phyloP scores from a whole-genome alignment of 2,113 vertebrate species.

The Geothlypis trichas region DNA sequence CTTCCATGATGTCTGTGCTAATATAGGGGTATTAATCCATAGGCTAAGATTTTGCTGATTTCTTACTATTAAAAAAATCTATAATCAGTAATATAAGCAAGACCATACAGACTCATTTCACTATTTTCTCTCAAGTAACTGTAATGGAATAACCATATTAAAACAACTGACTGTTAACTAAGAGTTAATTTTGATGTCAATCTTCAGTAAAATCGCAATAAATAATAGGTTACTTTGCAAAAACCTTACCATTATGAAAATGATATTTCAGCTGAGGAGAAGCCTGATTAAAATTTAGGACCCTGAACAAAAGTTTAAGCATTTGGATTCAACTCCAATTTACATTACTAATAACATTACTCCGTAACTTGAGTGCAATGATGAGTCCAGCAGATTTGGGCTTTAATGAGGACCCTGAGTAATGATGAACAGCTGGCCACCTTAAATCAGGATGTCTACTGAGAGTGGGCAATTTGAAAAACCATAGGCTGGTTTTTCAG shows the following conservation, averaged over 20 bases:
- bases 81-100: neutral
- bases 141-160: neutral
- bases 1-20: neutral
- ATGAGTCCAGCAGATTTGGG: conserved; percentile 53
- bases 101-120: neutral
- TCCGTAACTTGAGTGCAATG: conserved; percentile 3
- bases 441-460: conserved; percentile 60
- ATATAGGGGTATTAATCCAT: neutral
- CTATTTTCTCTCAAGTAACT: neutral
- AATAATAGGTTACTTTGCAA: neutral
- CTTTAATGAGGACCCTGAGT: conserved; percentile 53
- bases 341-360: neutral
- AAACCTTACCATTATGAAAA: neutral
- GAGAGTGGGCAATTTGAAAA: conserved; percentile 59
- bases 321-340: conserved; percentile 15
- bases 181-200: neutral
- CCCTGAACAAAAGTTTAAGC: neutral
- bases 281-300: neutral
- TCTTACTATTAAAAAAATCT: neutral
- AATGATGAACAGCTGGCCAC: conserved; percentile 62
- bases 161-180: neutral
- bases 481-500: neutral
- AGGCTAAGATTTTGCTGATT: neutral
- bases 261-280: neutral
- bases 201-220: neutral